A percentile compares a stretch with the other conserved stretches of the same genome.
Conservation (phyloP, 2,113 vertebrate genomes). For the Poeciliopsis prolifica region DNA sequence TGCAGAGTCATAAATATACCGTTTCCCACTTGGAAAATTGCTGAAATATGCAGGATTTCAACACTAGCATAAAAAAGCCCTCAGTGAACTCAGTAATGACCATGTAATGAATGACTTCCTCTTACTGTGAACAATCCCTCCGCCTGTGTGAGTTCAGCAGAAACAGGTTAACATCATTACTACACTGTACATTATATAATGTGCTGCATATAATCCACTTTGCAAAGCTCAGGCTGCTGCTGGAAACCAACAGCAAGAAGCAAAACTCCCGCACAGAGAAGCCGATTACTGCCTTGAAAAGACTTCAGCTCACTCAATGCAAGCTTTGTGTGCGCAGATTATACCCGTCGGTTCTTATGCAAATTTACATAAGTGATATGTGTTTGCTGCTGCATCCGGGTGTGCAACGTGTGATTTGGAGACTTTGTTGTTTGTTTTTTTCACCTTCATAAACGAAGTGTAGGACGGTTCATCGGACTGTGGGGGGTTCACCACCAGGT, state of each 20-base stretch:
- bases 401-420: neutral
- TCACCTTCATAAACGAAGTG: slow-evolving; percentile 78
- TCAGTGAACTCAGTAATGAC: slow-evolving; percentile 7
- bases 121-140: neutral
- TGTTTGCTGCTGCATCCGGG: neutral
- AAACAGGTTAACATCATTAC: neutral
- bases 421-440: neutral
- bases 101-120: slow-evolving; percentile 5
- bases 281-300: slow-evolving; percentile 11
- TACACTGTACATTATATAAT: neutral
- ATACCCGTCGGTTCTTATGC: neutral
- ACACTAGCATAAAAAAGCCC: neutral
- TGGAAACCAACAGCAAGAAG: neutral
- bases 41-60: neutral
- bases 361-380: slow-evolving; percentile 23
- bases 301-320: neutral
- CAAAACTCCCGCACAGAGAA: neutral
- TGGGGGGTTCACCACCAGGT: slow-evolving; percentile 83
- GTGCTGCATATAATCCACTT: neutral
- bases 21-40: neutral
- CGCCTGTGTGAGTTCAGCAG: neutral
- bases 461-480: slow-evolving; percentile 86
- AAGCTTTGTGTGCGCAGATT: slow-evolving; percentile 11
- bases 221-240: neutral
- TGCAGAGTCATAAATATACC: neutral